phyloP scores from a whole-genome alignment of 2,888 invertebrate species.

The Agrotis ipsilon region DNA sequence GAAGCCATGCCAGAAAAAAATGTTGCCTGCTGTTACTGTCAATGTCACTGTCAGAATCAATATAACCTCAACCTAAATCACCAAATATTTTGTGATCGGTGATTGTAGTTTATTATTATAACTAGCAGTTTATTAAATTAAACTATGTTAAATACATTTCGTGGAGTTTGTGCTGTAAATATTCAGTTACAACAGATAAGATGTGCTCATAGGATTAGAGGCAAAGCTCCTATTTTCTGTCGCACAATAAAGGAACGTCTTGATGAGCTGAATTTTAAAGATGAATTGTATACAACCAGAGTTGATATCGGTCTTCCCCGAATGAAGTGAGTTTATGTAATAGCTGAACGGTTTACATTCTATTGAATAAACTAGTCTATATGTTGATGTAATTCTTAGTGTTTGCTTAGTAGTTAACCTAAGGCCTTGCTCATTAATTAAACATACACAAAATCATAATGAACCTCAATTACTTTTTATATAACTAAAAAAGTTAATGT shows the following conservation, averaged over 20 bases:
- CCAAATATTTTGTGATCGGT: neutral
- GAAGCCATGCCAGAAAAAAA: no score
- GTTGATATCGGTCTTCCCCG: slow-evolving; percentile 85
- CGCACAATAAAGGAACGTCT: slow-evolving; percentile 93
- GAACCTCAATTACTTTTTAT: no score
- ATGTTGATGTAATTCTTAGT: no score
- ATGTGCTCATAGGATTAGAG: slow-evolving; percentile 92
- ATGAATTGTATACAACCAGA: slow-evolving; percentile 82
- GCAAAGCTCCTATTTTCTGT: slow-evolving; percentile 94
- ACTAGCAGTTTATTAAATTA: slow-evolving; percentile 40
- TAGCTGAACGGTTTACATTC: neutral
- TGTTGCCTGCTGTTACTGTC: neutral
- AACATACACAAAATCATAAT: no score
- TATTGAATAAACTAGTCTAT: neutral
- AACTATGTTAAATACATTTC: slow-evolving; percentile 78
- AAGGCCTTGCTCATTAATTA: no score
- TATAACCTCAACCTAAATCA: neutral
- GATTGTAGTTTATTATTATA: neutral
- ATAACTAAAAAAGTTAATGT: no score
- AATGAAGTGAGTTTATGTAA: slow-evolving; percentile 75
- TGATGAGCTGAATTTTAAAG: slow-evolving; percentile 91
- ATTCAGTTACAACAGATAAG: slow-evolving; percentile 83
- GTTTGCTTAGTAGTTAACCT: no score
- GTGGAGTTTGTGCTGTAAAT: slow-evolving; percentile 69
- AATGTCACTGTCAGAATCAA: neutral